Percentiles rank a stretch among this genome's conserved stretches.
phyloP scores from a whole-genome alignment of 2,797 vertebrate genomes.

The Eulemur albifrons region DNA sequence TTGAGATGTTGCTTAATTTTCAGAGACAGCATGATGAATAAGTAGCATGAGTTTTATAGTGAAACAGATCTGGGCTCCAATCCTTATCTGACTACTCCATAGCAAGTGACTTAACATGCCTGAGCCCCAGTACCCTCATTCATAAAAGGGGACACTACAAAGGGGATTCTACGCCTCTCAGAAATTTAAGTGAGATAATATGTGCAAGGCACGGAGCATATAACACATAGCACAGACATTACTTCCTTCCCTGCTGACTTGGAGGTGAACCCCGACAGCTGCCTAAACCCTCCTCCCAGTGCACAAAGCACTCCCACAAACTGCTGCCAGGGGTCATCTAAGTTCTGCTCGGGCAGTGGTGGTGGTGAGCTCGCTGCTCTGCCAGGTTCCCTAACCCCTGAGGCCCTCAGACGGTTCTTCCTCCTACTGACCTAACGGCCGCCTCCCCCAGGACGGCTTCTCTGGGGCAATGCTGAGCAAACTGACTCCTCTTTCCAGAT shows the following conservation, averaged over 20 bases:
- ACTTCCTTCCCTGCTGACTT: not conserved
- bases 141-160: no score
- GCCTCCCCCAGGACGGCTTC: not conserved
- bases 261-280: not conserved
- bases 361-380: not conserved
- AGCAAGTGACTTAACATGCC: no score
- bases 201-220: not conserved
- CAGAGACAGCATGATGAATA: not conserved
- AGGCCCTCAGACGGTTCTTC: not conserved
- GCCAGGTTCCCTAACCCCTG: not conserved
- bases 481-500: not conserved
- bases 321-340: not conserved
- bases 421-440: not conserved
- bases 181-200: not conserved
- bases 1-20: not conserved
- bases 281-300: not conserved
- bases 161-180: not conserved
- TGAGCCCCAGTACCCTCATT: not conserved
- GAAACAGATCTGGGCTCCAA: not conserved
- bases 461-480: not conserved
- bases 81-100: not conserved
- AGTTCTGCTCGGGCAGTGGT: no score
- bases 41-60: not conserved
- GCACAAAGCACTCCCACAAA: not conserved
- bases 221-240: rapidly evolving